These are phyloP conservation scores for Philereme vetulata DNA, from an alignment of 2,888 invertebrate species.

Conservation along the genomic window DNA sequence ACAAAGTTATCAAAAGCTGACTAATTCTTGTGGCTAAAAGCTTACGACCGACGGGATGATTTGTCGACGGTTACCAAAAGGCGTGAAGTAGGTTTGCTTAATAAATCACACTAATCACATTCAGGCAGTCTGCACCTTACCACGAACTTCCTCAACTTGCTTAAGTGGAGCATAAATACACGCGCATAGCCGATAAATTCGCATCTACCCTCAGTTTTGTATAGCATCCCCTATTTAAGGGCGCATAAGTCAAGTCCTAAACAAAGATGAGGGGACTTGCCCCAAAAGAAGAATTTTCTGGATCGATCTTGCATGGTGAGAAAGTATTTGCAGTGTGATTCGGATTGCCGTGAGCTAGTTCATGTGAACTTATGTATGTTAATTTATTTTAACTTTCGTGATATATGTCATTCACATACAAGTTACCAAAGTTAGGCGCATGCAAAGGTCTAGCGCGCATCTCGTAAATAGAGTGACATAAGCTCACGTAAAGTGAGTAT, in stretches of 20 bases:
- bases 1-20: too few species aligned
- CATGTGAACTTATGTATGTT: too few species aligned
- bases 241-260: slow-evolving; percentile 67
- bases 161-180: slow-evolving; percentile 65
- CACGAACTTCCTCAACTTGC: slow-evolving; percentile 34
- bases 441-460: too few species aligned
- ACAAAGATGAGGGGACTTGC: slow-evolving; percentile 54
- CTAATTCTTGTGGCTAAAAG: too few species aligned
- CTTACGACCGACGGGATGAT: not conserved
- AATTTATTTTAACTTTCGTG: too few species aligned
- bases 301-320: slow-evolving; percentile 31
- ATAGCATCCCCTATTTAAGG: slow-evolving; percentile 48
- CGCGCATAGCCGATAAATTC: slow-evolving; percentile 65
- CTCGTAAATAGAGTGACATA: too few species aligned
- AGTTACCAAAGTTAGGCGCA: too few species aligned
- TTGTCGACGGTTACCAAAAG: not conserved
- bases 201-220: slow-evolving; percentile 63
- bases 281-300: slow-evolving; percentile 40
- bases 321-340: slow-evolving; percentile 14
- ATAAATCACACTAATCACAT: slow-evolving; percentile 16
- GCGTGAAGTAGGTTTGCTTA: not conserved
- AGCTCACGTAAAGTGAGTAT: too few species aligned
- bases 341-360: too few species aligned
- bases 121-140: slow-evolving; percentile 14
- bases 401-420: too few species aligned